These are phyloP conservation scores for Dynastes hyllus DNA, from an alignment of 2,888 invertebrate genomes.

Conservation along the genomic window DNA sequence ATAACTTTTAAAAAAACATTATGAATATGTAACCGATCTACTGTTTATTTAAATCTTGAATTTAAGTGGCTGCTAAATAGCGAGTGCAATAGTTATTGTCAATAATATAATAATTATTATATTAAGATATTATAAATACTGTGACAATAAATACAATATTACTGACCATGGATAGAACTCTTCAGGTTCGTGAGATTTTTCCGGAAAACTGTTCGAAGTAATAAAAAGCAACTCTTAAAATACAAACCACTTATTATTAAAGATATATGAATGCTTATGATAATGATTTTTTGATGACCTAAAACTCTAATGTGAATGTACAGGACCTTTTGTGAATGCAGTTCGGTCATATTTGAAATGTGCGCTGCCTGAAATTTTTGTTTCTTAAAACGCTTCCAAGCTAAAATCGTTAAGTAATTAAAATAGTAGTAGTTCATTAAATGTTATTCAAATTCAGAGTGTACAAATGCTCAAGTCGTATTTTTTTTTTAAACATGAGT, in stretches of 20 bases:
- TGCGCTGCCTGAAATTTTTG: neutral
- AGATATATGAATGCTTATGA: conserved; percentile 43
- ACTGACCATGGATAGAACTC: conserved; percentile 89
- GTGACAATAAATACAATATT: conserved; percentile 66
- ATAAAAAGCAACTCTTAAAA: conserved; percentile 62
- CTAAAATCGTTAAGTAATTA: conserved; percentile 5
- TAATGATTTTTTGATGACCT: conserved; percentile 32
- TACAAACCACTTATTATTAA: conserved; percentile 49
- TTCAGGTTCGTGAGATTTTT: conserved; percentile 83
- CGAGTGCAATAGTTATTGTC: conserved; percentile 45
- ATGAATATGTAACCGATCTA: neutral
- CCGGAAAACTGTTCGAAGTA: conserved; percentile 82
- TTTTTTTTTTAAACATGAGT: too few relatives aligned
- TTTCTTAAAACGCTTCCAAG: neutral
- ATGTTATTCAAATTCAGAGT: too few relatives aligned
- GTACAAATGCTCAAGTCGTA: too few relatives aligned
- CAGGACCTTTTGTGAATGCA: too few relatives aligned
- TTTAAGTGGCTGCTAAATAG: conserved; percentile 42
- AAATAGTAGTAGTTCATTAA: neutral
- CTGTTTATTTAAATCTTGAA: conserved; percentile 19
- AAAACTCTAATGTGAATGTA: neutral
- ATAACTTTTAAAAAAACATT: neutral
- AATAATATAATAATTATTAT: conserved; percentile 41
- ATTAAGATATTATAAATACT: conserved; percentile 45
- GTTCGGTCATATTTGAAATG: neutral